Evolutionary conservation across 1,140 invertebrate species (phyloP), one percentile per base, ranked within the genome.

Genomic region (Kradibia gibbosae): DNA sequence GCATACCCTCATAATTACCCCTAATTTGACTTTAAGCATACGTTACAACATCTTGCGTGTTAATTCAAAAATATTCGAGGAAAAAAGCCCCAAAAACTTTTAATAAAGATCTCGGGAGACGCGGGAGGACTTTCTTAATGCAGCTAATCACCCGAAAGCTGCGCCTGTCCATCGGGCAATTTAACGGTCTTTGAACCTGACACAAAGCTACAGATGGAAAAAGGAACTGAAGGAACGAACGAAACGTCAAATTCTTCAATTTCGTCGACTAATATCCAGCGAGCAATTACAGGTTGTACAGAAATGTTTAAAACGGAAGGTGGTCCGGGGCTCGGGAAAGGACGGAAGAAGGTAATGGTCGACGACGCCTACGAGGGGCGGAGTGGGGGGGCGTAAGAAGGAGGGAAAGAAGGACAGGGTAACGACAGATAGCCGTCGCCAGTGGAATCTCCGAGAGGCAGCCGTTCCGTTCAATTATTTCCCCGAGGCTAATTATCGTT

Each of bases 101-200:
- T 81, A 76, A 81, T 81, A 76, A 60, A 77, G 80, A 76, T 73
- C 78, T 80, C 20, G 1, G 4, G 31, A 81, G 50, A 53, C 20
- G 28, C 39, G 62, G 28, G 20, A 48, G n/a, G 55, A 62, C 71
- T 48, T 67, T 48, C 48, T 76, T 11, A 7, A 62, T 67, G 1
- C 34, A 50, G 22, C 50, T 81, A 71, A 81, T 71, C 65, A 67
- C 3, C 72, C n/a, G 42, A 28, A 17, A 28, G 55, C 73, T 22
- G 67, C 70, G 53, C 70, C 20, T 50, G 57, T 55, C 55, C 25
- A 72, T 60, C 39, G 55, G 55, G 22, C 80, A 72, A 82, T 78
- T 77, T 77, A 76, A 78, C 75, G 80, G 74, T 82, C 80, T 78
- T 78, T 82, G 80, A 82, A 82, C 80, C 80, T 62, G n/a, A 31